Evolutionary conservation across 2,888 invertebrate species (phyloP).

Genomic region (Ophion costatus): DNA sequence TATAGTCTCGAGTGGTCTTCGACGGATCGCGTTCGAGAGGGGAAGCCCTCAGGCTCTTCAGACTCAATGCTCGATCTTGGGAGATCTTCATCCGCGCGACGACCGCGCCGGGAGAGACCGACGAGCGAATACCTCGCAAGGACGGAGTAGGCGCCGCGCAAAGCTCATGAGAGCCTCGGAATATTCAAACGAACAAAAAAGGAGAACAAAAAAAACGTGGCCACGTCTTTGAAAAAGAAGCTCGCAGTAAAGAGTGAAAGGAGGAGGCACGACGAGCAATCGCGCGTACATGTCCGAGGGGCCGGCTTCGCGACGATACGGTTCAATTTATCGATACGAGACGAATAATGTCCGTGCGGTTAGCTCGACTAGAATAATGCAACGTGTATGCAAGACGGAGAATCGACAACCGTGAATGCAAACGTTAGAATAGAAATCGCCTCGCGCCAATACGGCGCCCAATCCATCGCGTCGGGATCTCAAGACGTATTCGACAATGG

Average conservation of each 20-base stretch:
- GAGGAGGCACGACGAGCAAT: slow-evolving; percentile 2
- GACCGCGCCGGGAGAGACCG: background rate
- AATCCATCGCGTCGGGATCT: slow-evolving; percentile 69
- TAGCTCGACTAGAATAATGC: slow-evolving; percentile 73
- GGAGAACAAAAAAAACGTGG: background rate
- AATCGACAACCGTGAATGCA: slow-evolving; percentile 51
- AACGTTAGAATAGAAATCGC: slow-evolving; percentile 73
- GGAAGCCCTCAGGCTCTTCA: slow-evolving; percentile 22
- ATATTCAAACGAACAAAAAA: slow-evolving; percentile 14
- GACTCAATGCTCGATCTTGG: slow-evolving; percentile 9
- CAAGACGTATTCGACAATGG: slow-evolving; percentile 65
- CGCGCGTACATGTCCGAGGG: background rate
- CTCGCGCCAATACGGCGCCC: slow-evolving; percentile 78
- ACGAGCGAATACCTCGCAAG: background rate
- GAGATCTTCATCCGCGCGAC: slow-evolving; percentile 17
- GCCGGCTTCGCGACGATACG: slow-evolving; percentile 21
- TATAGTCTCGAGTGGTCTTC: slow-evolving; percentile 25
- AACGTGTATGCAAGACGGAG: slow-evolving; percentile 61
- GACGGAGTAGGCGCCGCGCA: slow-evolving; percentile 19
- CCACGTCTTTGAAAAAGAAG: background rate
- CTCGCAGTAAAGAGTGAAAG: background rate
- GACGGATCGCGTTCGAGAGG: slow-evolving; percentile 24
- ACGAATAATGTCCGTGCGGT: slow-evolving; percentile 4
- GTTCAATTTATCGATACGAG: slow-evolving; percentile 36
- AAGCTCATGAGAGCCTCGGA: background rate